Conservation (phyloP, 1,140 invertebrate species). For the Lutraria rhynchaena region DNA sequence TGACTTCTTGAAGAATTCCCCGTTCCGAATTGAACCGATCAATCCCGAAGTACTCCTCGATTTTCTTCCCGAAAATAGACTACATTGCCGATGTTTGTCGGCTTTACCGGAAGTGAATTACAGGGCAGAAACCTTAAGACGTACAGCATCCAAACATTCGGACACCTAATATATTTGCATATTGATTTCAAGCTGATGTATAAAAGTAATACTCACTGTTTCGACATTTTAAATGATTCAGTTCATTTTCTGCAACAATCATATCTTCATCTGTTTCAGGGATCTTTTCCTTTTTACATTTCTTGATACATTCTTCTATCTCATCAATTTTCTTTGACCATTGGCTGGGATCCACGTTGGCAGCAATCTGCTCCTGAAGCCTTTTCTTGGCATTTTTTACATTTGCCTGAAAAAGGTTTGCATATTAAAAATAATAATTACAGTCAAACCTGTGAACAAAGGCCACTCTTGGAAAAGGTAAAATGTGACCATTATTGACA, state of each 20-base stretch:
- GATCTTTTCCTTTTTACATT: slow-evolving; percentile 28
- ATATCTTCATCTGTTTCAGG: slow-evolving; percentile 33
- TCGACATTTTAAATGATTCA: slow-evolving; percentile 27
- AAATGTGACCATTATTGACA: too few relatives aligned
- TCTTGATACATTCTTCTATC: slow-evolving; percentile 3
- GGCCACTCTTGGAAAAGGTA: too few relatives aligned
- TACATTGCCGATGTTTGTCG: too few relatives aligned
- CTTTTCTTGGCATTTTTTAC: slow-evolving; percentile 33
- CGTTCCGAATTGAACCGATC: too few relatives aligned
- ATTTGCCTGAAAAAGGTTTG: slow-evolving; percentile 24
- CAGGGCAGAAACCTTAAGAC: neutral
- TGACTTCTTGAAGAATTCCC: too few relatives aligned
- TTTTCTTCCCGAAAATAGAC: neutral
- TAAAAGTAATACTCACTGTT: slow-evolving; percentile 15
- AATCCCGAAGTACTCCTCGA: too few relatives aligned
- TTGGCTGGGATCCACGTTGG: neutral
- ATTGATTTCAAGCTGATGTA: neutral
- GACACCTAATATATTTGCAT: too few relatives aligned
- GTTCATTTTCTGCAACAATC: slow-evolving; percentile 1
- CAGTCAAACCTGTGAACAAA: too few relatives aligned
- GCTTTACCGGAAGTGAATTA: too few relatives aligned
- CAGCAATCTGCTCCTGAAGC: neutral
- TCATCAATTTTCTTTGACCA: slow-evolving; percentile 13
- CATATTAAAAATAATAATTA: too few relatives aligned
- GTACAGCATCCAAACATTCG: neutral